phyloP scores from a whole-genome alignment of 2,888 invertebrate species.

The Ferdinandea cuprea region DNA sequence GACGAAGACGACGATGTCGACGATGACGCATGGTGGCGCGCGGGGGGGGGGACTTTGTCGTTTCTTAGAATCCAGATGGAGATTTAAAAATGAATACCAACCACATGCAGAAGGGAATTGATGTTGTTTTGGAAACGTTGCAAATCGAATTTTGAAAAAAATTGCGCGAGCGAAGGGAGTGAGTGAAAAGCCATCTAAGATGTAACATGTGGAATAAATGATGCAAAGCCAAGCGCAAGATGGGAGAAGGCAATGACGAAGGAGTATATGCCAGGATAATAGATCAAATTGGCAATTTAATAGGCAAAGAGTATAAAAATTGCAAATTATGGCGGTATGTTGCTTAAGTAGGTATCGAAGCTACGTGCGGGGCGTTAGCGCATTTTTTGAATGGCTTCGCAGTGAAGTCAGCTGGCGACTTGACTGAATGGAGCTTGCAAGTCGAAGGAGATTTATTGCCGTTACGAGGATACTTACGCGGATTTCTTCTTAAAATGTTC shows the following conservation, averaged over 20 bases:
- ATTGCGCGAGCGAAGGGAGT: constrained; percentile 29
- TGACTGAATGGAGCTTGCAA: too few relatives aligned
- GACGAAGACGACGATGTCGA: not conserved
- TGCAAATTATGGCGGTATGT: constrained; percentile 25
- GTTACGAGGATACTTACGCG: too few relatives aligned
- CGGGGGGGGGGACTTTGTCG: not conserved
- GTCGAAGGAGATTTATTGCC: too few relatives aligned
- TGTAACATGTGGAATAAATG: constrained; percentile 63
- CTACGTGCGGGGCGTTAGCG: too few relatives aligned
- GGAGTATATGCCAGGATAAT: constrained; percentile 32
- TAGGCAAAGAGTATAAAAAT: constrained; percentile 37
- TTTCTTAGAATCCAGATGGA: constrained; percentile 17
- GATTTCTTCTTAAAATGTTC: too few relatives aligned
- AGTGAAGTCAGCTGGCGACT: too few relatives aligned
- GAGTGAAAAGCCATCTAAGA: constrained; percentile 30
- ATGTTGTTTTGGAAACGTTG: constrained; percentile 63
- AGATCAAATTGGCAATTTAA: constrained; percentile 55
- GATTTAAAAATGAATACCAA: constrained; percentile 16
- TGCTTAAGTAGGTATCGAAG: too few relatives aligned
- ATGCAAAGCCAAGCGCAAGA: constrained; percentile 22
- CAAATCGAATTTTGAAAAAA: constrained; percentile 62
- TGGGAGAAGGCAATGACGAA: not conserved
- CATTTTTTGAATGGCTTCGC: too few relatives aligned
- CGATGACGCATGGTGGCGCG: not conserved
- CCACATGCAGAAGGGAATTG: constrained; percentile 29